These are phyloP conservation scores for Helarctos malayanus DNA, from an alignment of 2,797 vertebrate genomes.

Conservation along the genomic window DNA sequence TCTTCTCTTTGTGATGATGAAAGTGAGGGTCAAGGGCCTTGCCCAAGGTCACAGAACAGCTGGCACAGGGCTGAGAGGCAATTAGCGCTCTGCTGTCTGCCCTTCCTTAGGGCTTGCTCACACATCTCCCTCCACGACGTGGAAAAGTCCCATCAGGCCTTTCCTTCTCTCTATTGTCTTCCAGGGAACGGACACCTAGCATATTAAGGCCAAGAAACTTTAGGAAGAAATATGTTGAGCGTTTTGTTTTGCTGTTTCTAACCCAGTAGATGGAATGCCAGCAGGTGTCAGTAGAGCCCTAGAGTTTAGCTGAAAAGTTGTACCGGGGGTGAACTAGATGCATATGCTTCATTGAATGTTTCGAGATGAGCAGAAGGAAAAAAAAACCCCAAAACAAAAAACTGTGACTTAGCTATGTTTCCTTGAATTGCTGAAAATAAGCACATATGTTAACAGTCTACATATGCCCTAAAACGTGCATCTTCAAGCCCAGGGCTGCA, in stretches of 20 bases:
- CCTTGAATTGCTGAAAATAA: background rate
- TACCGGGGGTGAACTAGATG: background rate
- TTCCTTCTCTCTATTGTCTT: background rate
- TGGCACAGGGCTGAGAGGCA: background rate
- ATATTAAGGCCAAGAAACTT: background rate
- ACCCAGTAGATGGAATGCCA: background rate
- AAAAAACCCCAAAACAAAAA: background rate
- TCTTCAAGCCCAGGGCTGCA: background rate
- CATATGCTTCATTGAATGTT: background rate
- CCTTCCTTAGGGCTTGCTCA: background rate
- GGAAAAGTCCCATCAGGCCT: background rate
- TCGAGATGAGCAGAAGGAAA: background rate
- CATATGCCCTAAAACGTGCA: rapidly evolving
- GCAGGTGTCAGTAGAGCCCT: conserved; percentile 83
- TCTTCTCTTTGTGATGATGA: background rate
- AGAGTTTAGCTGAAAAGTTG: conserved; percentile 6
- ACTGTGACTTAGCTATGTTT: background rate
- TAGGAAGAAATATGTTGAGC: background rate
- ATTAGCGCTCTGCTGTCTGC: rapidly evolving
- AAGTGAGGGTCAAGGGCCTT: background rate
- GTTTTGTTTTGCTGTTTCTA: background rate
- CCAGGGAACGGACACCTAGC: background rate
- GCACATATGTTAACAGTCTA: background rate
- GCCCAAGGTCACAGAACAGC: background rate
- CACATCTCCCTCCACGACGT: background rate